Conservation (phyloP, 1,140 invertebrate genomes). For the Drosophila miranda region DNA sequence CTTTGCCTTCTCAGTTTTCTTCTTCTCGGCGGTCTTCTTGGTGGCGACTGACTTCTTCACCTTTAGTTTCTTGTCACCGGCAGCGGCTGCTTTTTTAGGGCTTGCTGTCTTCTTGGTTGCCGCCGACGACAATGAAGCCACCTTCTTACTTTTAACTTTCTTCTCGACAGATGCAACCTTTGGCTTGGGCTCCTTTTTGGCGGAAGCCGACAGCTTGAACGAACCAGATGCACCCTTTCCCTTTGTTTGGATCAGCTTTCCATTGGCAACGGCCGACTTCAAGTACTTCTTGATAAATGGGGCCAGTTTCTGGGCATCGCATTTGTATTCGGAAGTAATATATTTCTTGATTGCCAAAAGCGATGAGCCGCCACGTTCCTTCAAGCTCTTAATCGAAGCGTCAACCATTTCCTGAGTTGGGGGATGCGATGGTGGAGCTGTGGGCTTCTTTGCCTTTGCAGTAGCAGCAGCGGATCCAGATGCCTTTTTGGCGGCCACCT, state of each 20-base stretch:
- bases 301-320: constrained; percentile 84
- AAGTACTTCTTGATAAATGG: constrained; percentile 86
- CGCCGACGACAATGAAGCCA: no score
- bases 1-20: constrained; percentile 17
- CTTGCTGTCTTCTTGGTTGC: not conserved
- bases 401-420: constrained; percentile 87
- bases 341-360: constrained; percentile 87
- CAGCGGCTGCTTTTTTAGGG: constrained; percentile 56
- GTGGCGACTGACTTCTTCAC: constrained; percentile 34
- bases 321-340: constrained; percentile 84
- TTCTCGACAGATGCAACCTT: no score
- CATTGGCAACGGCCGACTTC: constrained; percentile 84
- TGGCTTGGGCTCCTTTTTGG: not conserved
- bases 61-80: constrained; percentile 48
- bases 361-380: constrained; percentile 84
- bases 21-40: constrained; percentile 48
- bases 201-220: constrained; percentile 83
- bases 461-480: not conserved
- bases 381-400: constrained; percentile 84
- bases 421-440: constrained; percentile 84
- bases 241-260: constrained; percentile 85
- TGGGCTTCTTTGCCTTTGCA: not conserved
- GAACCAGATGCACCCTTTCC: constrained; percentile 86
- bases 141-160: no score
- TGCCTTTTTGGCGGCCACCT: constrained; percentile 17